Evolutionary conservation across 1,140 invertebrate genomes (phyloP), one percentile per base, ranked within the genome.

Genomic region (Zaprionus capensis): DNA sequence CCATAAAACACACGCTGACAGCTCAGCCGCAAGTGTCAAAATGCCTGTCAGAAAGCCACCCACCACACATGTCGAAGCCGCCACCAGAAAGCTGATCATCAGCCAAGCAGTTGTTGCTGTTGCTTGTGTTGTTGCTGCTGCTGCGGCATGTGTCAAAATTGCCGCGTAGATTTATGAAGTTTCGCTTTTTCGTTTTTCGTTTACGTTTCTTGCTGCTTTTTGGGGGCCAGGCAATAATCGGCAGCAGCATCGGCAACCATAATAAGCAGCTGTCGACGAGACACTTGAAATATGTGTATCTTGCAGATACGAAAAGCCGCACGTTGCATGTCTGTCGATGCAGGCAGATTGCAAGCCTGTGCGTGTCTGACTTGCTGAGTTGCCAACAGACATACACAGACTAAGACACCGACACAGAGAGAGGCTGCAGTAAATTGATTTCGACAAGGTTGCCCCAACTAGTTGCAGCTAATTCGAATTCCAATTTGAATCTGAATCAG

Each of bases 231-330:
- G 57, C 78, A 65, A 75, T 86, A 75, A 87, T 87, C 83, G 57
- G 57, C 69, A 36, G 63, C 71, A 61, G 78, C 79, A 31, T 87
- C 83, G 46, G 78, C 79, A 87, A 81, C 80, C 88, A 84, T 87
- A 87, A 87, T 87, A 87, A 87, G 84, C 85, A 90, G 84, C 84
- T 90, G 84, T 87, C 84, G 78, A 58, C 84, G 74, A 65, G 84
- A 53, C 81, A 88, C 81, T 87, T 88, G 81, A 84, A 88, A 81
- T 87, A 86, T 86, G 74, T 76, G 82, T 86, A 86, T 86, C 82
- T 71, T 41, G 51, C 69, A 82, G 82, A 79, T 81, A 79, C 72
- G 34, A 38, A 55, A 75, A 53, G 44, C 53, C 31, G 66, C 68
- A 38, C 56, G 26, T 85, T 81, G 70, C 79, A 72, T 70, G 72